Conservation (phyloP, 2,888 invertebrate genomes). For the Gari tellinella region DNA sequence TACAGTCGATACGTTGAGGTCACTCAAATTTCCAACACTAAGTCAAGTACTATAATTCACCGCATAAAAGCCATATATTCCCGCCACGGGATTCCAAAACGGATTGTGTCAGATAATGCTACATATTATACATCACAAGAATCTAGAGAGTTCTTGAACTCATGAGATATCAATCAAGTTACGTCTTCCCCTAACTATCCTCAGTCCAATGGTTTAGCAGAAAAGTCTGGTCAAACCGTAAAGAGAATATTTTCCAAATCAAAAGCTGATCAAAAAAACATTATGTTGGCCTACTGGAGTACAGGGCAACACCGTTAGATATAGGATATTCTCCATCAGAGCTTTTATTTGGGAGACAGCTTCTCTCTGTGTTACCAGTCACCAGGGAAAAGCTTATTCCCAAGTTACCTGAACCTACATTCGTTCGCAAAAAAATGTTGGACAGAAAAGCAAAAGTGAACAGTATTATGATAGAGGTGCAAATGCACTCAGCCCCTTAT, state of each 20-base stretch:
- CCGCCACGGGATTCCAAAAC: slow-evolving; percentile 46
- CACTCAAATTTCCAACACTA: slow-evolving; percentile 5
- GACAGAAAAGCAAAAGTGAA: too few relatives aligned
- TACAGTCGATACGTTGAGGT: slow-evolving; percentile 40
- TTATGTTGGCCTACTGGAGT: slow-evolving; percentile 3
- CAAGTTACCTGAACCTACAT: not conserved
- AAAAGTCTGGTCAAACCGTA: slow-evolving; percentile 43
- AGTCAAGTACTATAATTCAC: slow-evolving; percentile 13
- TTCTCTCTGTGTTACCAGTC: not conserved
- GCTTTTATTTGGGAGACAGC: slow-evolving; percentile 7
- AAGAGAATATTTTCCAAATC: slow-evolving; percentile 48
- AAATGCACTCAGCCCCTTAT: too few relatives aligned
- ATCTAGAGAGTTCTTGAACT: slow-evolving; percentile 36
- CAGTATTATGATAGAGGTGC: too few relatives aligned
- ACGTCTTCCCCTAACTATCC: slow-evolving; percentile 47
- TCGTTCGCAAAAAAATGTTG: too few relatives aligned
- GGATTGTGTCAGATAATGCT: slow-evolving; percentile 43
- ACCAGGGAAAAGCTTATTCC: not conserved
- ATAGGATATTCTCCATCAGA: slow-evolving; percentile 10
- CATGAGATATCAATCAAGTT: slow-evolving; percentile 34
- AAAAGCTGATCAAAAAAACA: slow-evolving; percentile 8
- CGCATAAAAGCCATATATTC: slow-evolving; percentile 44
- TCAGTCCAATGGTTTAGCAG: slow-evolving; percentile 42
- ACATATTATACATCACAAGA: slow-evolving; percentile 28
- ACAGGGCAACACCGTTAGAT: not conserved